These are phyloP conservation scores for Spinibarbus caldwelli DNA, from an alignment of 2,797 vertebrate genomes.

Conservation along the genomic window DNA sequence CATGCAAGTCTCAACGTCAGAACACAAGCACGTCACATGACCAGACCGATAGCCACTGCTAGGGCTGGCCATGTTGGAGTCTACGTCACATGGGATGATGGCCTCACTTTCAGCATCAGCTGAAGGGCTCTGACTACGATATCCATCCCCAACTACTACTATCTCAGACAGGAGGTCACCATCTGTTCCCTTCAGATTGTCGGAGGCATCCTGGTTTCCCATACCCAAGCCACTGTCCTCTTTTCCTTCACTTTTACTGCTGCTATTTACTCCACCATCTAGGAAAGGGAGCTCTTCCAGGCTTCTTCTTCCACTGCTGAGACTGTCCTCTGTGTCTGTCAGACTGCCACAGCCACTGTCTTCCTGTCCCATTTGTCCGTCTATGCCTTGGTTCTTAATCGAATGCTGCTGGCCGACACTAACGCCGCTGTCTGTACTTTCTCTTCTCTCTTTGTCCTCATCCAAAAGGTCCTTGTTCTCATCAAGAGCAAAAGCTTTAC, in stretches of 20 bases:
- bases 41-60: slow-evolving; percentile 70
- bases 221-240: slow-evolving; percentile 72
- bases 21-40: slow-evolving; percentile 70
- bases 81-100: slow-evolving; percentile 46
- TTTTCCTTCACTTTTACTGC: slow-evolving; percentile 16
- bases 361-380: slow-evolving; percentile 50
- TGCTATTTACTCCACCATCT: slow-evolving; percentile 46
- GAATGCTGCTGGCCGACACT: slow-evolving; percentile 56
- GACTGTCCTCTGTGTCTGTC: slow-evolving; percentile 66
- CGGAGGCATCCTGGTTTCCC: slow-evolving; percentile 57
- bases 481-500: not conserved
- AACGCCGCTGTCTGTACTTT: slow-evolving; percentile 75
- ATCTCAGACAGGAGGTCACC: slow-evolving; percentile 46
- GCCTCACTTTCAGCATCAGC: slow-evolving; percentile 50
- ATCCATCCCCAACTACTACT: slow-evolving; percentile 58
- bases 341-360: slow-evolving; percentile 81
- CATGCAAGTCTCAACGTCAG: slow-evolving; percentile 69
- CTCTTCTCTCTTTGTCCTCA: slow-evolving; percentile 66
- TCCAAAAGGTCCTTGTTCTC: slow-evolving; percentile 8
- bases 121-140: slow-evolving; percentile 69
- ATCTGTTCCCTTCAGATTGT: slow-evolving; percentile 62
- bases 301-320: slow-evolving; percentile 50
- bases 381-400: not conserved
- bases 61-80: slow-evolving; percentile 60
- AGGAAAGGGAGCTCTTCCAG: slow-evolving; percentile 59